Evolutionary conservation across 2,797 vertebrate species (phyloP).

Genomic region (Urosaurus nigricauda): DNA sequence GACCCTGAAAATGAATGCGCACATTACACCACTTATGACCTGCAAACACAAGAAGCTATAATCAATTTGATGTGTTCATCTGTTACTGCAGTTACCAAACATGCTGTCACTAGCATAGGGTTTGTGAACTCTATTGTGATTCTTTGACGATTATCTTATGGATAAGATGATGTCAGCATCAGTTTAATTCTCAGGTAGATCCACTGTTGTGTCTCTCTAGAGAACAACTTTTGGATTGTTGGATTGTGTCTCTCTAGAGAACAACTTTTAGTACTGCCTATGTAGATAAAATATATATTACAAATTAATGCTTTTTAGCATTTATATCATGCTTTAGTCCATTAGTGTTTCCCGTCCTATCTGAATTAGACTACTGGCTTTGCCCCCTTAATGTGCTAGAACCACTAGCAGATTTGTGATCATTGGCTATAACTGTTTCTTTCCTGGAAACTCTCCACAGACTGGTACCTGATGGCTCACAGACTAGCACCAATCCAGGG

Average conservation of each 20-base stretch:
- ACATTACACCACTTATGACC: neutral
- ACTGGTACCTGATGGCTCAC: too few relatives aligned
- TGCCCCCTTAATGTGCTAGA: too few relatives aligned
- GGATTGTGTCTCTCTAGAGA: too few relatives aligned
- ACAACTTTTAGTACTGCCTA: neutral
- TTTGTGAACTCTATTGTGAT: neutral
- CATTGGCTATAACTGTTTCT: too few relatives aligned
- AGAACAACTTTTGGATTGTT: neutral
- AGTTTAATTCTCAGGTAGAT: too few relatives aligned
- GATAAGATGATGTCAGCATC: neutral
- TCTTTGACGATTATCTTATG: too few relatives aligned
- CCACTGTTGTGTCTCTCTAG: conserved; percentile 16
- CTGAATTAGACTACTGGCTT: too few relatives aligned
- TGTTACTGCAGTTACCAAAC: neutral
- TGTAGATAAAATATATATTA: accelerated
- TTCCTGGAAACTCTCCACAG: too few relatives aligned
- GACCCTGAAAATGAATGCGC: neutral
- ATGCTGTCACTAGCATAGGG: neutral
- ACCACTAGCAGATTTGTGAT: too few relatives aligned
- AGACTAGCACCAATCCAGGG: too few relatives aligned
- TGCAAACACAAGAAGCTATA: neutral
- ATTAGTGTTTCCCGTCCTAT: too few relatives aligned
- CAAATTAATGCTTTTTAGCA: neutral
- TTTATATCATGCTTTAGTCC: neutral
- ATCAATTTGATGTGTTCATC: neutral